phyloP scores from a whole-genome alignment of 2,797 vertebrate species.

The Alfaro cultratus region DNA sequence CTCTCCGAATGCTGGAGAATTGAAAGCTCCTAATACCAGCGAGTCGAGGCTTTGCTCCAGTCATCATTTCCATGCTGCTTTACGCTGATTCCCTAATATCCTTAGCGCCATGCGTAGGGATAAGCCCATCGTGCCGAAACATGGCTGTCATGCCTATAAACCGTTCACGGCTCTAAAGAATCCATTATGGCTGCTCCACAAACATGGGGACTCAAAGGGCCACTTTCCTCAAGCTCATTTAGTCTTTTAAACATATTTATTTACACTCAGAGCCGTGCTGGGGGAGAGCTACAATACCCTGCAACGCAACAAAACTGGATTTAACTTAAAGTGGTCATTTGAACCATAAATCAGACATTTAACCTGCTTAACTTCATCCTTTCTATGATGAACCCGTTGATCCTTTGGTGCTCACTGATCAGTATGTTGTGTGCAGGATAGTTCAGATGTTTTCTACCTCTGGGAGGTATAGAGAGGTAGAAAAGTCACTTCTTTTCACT shows the following conservation, averaged over 20 bases:
- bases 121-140: slow-evolving; percentile 82
- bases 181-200: slow-evolving; percentile 80
- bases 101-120: slow-evolving; percentile 81
- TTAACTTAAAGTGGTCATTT: slow-evolving; percentile 61
- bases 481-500: not conserved
- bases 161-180: slow-evolving; percentile 81
- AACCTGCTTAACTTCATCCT: slow-evolving; percentile 22
- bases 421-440: not conserved
- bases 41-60: slow-evolving; percentile 81
- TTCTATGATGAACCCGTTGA: not conserved
- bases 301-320: slow-evolving; percentile 40
- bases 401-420: not conserved
- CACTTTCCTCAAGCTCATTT: slow-evolving; percentile 80
- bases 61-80: slow-evolving; percentile 84
- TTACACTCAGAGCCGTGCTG: slow-evolving; percentile 60
- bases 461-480: not conserved
- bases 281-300: slow-evolving; percentile 40
- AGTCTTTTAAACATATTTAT: slow-evolving; percentile 73
- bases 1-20: slow-evolving; percentile 61
- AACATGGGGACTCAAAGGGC: slow-evolving; percentile 77
- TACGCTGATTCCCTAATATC: slow-evolving; percentile 85
- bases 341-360: slow-evolving; percentile 34
- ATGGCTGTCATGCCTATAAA: slow-evolving; percentile 83
- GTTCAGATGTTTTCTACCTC: not conserved
- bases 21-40: slow-evolving; percentile 74